Base-by-base conservation (phyloP, 2,888 invertebrate genomes). In the Adela reaumurella region DNA sequence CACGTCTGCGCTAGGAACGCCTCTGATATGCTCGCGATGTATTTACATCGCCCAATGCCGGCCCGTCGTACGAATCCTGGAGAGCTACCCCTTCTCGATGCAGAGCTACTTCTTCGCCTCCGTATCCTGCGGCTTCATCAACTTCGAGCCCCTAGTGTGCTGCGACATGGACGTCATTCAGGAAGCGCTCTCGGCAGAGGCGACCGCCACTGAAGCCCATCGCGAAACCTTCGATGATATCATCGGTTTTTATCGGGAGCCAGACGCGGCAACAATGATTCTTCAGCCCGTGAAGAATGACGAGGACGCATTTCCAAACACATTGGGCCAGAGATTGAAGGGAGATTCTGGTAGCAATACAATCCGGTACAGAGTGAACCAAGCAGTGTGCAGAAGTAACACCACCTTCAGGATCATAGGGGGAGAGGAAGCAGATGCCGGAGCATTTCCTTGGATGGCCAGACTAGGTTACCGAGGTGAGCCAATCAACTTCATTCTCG, bases 371-470 rank as follows among this genome's bases (percentile, higher is more conserved):
- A 35, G 14, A 14, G 35, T 1, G 64, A 63, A 49, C 29, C 52
- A 0, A 49, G 55, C 35, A 3, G 54, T 56, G 42, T 72, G 70
- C 52, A 70, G 72, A 3, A 52, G 65, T 8, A 64, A 65, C 10
- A 47, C 67, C 14, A 57, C 53, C 48, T 59, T 59, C 8, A 67
- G 74, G 46, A 74, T 83, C 19, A 56, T 74, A 17, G 81, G 79
- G 1, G 83, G 83, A 1, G 65, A 70, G 45, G 60, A 62, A 41
- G 71, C 79, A 1, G 65, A 63, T 1, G 58, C 79, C 1, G 81
- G 78, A 18, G 81, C 83, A 54, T 84, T 79, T 58, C 84, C 84
- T 0, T 85, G 84, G 84, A 81, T 84, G 71, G 76, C 71, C 35
- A 35, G 35, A 14, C 35, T 0, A 64, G 71, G 10, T 59, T 71